Evolutionary conservation across 2,888 invertebrate species (phyloP), one percentile per base, ranked within the genome.

Genomic region (Clivina fossor): DNA sequence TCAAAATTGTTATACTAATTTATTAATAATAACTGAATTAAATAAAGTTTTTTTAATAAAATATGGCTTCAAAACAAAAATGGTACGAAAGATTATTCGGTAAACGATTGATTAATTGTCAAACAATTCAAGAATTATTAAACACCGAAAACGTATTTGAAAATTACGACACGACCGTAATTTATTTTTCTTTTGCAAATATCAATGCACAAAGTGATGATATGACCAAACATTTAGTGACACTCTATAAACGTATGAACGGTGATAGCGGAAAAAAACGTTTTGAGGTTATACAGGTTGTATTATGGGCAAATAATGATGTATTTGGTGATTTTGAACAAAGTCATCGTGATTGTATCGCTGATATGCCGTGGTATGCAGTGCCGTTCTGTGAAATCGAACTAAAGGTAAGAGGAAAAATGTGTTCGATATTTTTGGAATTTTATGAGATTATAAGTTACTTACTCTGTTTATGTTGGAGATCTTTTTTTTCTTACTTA

Each of bases 131-230:
- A 53, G 69, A 75, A 58, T 71, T 72, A 57, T 63, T 76, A 9
- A 64, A 74, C 1, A 80, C 80, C 1, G 63, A 72, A 33, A 78
- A 80, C 59, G 76, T 76, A 7, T 76, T 81, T 1, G 74, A 75
- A 30, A 76, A 76, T 1, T 77, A 76, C 8, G 79, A 79, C 8
- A 70, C 80, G 47, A 80, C 83, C 64, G 85, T 84, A 22, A 77
- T 85, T 61, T 86, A 85, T 68, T 86, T 86, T 70, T 84, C 84
- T 44, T 85, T 86, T 68, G 84, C 84, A 11, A 85, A 85, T 64
- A 81, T 85, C 58, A 83, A 82, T 69, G 79, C 80, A 59, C 78
- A 80, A 40, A 82, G 82, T 75, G 85, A 85, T 67, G 85, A 86
- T 66, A 83, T 85, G 61, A 81, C 83, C 11, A 78, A 81, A 61